These are phyloP conservation scores for Molossus molossus DNA, from an alignment of 2,797 vertebrate genomes.

Conservation along the genomic window DNA sequence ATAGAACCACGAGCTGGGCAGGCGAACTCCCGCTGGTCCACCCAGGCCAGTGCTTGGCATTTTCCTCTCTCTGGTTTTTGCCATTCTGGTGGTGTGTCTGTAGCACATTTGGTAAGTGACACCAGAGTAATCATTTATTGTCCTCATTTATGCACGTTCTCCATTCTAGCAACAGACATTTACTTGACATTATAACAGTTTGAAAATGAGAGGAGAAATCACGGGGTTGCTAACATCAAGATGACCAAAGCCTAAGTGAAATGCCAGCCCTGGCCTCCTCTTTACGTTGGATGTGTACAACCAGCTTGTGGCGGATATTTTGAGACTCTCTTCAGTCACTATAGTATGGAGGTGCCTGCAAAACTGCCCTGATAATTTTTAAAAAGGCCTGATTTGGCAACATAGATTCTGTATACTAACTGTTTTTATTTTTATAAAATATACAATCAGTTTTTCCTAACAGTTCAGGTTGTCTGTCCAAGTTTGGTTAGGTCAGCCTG, in stretches of 20 bases:
- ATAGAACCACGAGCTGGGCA: background rate
- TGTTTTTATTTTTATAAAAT: background rate
- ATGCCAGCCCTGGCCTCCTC: accelerated
- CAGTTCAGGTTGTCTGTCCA: background rate
- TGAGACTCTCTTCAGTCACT: background rate
- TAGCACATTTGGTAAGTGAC: accelerated
- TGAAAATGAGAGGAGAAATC: background rate
- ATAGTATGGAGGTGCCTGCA: background rate
- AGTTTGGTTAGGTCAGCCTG: background rate
- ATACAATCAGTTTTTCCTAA: background rate
- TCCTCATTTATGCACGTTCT: background rate
- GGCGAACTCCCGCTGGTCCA: background rate
- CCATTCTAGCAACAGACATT: background rate
- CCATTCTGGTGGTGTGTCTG: background rate
- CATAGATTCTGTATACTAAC: background rate
- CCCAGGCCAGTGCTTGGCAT: background rate
- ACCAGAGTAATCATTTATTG: no score
- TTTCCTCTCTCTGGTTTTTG: background rate
- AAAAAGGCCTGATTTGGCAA: background rate
- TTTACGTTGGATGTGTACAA: accelerated
- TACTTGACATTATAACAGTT: background rate
- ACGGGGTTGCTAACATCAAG: background rate
- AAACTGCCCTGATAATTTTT: background rate
- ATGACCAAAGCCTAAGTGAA: background rate
- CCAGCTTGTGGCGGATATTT: background rate